phyloP scores from a whole-genome alignment of 1,140 invertebrate species.

The Oncopeltus fasciatus region DNA sequence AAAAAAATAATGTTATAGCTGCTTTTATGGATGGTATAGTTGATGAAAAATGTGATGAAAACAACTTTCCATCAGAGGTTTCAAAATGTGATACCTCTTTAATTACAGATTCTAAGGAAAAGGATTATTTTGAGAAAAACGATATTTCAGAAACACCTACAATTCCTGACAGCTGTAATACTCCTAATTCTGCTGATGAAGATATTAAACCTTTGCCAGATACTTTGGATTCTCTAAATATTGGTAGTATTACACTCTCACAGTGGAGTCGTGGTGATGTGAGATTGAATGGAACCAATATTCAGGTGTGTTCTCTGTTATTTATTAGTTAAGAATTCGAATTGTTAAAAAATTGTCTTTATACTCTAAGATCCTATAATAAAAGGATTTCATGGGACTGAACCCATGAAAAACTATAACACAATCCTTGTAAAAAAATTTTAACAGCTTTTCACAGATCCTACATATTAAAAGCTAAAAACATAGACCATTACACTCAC shows the following conservation, averaged over 20 bases:
- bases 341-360: too few species aligned
- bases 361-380: too few species aligned
- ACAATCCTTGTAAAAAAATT: too few species aligned
- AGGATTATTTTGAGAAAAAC: neutral
- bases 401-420: too few species aligned
- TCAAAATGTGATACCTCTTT: neutral
- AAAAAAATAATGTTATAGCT: neutral
- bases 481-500: too few species aligned
- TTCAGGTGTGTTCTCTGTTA: constrained; percentile 21
- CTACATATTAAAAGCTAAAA: too few species aligned
- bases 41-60: too few species aligned
- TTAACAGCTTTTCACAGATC: too few species aligned
- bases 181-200: neutral
- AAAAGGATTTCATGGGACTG: too few species aligned
- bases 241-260: constrained; percentile 21
- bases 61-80: neutral
- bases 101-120: neutral
- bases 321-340: too few species aligned
- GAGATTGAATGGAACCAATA: constrained; percentile 22
- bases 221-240: neutral
- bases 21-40: neutral
- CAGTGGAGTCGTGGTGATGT: constrained; percentile 34
- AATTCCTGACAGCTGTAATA: neutral
- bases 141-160: neutral
- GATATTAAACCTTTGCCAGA: too few species aligned